These are phyloP conservation scores for Oxystoma pomonae DNA, from an alignment of 2,888 invertebrate genomes.

Conservation along the genomic window DNA sequence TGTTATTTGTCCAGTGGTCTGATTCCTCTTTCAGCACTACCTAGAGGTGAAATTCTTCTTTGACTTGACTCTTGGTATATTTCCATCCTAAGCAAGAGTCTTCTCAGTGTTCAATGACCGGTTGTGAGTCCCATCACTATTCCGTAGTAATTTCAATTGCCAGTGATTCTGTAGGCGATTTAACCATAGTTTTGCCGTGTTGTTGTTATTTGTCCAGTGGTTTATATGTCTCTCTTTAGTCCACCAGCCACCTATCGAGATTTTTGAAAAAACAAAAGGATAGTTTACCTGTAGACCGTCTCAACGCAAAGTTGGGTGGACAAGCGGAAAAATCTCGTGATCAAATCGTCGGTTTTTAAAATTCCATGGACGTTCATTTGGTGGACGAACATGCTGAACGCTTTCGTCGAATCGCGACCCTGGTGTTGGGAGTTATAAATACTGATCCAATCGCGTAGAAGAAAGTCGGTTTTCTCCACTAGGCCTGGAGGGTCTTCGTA, in stretches of 20 bases:
- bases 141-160: too few species aligned
- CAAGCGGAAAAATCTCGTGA: slow-evolving; percentile 94
- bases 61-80: too few species aligned
- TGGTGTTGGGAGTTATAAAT: slow-evolving; percentile 73
- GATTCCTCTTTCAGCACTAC: too few species aligned
- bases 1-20: too few species aligned
- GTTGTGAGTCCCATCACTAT: too few species aligned
- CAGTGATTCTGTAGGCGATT: too few species aligned
- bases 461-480: slow-evolving; percentile 90
- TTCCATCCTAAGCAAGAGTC: too few species aligned
- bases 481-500: slow-evolving; percentile 92
- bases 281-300: slow-evolving; percentile 71
- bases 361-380: slow-evolving; percentile 97
- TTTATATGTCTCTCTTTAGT: background rate
- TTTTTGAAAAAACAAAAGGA: background rate
- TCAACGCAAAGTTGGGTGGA: slow-evolving; percentile 97
- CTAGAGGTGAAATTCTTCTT: too few species aligned
- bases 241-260: background rate
- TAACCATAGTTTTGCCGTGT: too few species aligned
- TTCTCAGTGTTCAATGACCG: too few species aligned
- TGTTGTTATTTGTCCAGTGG: too few species aligned
- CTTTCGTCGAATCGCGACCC: slow-evolving; percentile 81
- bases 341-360: slow-evolving; percentile 94
- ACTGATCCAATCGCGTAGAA: slow-evolving; percentile 93
- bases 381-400: slow-evolving; percentile 90